These are phyloP conservation scores for Oligia fasciuncula DNA, from an alignment of 2,888 invertebrate genomes.

Conservation along the genomic window DNA sequence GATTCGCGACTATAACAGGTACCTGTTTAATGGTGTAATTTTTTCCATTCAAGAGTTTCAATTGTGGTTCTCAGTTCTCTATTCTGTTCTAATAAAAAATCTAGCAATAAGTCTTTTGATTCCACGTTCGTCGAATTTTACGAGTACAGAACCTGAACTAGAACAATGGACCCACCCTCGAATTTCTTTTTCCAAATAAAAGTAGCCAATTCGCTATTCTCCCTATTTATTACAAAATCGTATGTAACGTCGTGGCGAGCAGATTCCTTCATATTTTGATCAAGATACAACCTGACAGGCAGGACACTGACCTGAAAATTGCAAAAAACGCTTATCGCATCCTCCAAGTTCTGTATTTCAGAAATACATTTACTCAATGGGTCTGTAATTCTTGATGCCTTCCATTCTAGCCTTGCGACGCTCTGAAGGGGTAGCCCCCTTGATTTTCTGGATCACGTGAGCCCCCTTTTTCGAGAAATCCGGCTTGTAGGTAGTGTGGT, in stretches of 20 bases:
- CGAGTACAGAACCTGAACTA: constrained; percentile 75
- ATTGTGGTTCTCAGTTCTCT: constrained; percentile 65
- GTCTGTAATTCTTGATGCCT: constrained; percentile 72
- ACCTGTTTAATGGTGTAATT: constrained; percentile 57
- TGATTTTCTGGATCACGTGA: constrained; percentile 77
- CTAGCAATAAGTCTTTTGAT: constrained; percentile 74
- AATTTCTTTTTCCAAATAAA: constrained; percentile 80
- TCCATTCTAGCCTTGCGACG: constrained; percentile 77
- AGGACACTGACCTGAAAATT: no score
- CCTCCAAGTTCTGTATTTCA: neutral
- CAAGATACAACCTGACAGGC: no score
- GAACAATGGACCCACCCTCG: constrained; percentile 62
- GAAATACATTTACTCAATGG: constrained; percentile 43
- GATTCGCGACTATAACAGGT: no score
- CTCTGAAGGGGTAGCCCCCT: constrained; percentile 82
- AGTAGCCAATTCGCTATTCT: constrained; percentile 63
- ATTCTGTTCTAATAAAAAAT: constrained; percentile 77
- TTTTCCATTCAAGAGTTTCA: constrained; percentile 54
- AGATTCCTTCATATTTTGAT: constrained; percentile 53
- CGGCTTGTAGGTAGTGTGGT: constrained; percentile 73
- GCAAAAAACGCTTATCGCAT: no score
- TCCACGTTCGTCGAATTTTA: constrained; percentile 65
- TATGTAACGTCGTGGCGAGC: constrained; percentile 64
- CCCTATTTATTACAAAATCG: constrained; percentile 63
- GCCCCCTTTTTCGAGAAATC: constrained; percentile 71